Evolutionary conservation across 2,113 vertebrate species (phyloP).

Genomic region (Panthera leo): DNA sequence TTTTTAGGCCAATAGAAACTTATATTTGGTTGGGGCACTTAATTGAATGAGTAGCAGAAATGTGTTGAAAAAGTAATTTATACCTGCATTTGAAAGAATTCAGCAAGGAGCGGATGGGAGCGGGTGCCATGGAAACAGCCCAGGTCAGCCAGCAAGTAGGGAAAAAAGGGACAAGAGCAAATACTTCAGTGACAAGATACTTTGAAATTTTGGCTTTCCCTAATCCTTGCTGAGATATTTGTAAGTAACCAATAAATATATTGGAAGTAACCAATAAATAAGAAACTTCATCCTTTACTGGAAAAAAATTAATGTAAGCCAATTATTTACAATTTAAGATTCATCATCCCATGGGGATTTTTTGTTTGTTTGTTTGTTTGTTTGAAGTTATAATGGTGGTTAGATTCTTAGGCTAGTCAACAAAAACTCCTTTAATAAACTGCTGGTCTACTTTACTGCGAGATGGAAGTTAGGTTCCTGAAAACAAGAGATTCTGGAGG

Average conservation of each 20-base stretch:
- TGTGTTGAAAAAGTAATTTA: conserved; percentile 70
- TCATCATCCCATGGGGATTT: not conserved
- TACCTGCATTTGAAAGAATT: conserved; percentile 63
- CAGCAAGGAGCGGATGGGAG: conserved; percentile 61
- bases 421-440: not conserved
- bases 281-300: not conserved
- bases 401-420: not conserved
- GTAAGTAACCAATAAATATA: not conserved
- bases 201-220: not conserved
- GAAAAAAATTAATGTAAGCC: not conserved
- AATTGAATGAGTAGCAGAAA: conserved; percentile 67
- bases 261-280: not conserved
- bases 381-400: not conserved
- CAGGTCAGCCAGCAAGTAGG: conserved; percentile 48
- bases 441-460: not conserved
- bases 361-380: not conserved
- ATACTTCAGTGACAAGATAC: not conserved
- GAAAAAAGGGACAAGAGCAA: not conserved
- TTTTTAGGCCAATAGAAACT: conserved; percentile 72
- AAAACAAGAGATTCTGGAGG: not conserved
- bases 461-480: not conserved
- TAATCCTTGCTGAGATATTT: not conserved
- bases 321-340: conserved; percentile 13
- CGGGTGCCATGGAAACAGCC: conserved; percentile 37
- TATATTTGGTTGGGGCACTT: conserved; percentile 69